Evolutionary conservation across 2,113 vertebrate species (phyloP).

Genomic region (Gorsachius goisagi): DNA sequence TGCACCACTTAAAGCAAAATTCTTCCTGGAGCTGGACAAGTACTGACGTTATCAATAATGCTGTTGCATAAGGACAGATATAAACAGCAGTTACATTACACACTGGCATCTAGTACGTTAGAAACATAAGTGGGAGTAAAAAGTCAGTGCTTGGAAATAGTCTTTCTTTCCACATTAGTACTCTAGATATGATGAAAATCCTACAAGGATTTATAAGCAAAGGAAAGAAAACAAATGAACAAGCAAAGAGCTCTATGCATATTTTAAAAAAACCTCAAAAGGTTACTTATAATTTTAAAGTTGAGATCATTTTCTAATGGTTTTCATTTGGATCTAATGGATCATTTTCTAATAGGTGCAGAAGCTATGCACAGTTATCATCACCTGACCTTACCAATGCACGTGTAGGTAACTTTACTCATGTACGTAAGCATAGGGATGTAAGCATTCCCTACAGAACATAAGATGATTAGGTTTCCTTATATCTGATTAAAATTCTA

Average conservation of each 20-base stretch:
- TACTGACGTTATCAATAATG: background rate
- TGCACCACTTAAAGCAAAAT: background rate
- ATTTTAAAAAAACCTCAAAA: background rate
- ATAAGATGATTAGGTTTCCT: background rate
- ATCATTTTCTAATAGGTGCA: background rate
- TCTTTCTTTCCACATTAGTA: background rate
- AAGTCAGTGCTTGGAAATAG: background rate
- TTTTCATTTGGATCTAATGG: no score
- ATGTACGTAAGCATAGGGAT: background rate
- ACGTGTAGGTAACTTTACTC: background rate
- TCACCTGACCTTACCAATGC: background rate
- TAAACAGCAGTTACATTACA: background rate
- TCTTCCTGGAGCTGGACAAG: background rate
- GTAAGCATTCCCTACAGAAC: background rate
- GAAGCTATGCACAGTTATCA: background rate
- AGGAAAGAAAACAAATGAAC: background rate
- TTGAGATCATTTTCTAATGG: no score
- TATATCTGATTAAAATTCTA: background rate
- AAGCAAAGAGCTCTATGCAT: background rate
- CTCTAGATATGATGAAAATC: background rate
- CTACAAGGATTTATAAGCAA: background rate
- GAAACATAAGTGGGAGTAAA: background rate
- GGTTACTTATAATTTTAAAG: background rate
- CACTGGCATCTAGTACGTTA: background rate
- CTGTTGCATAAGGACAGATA: background rate